Base-by-base conservation (phyloP, 2,113 vertebrate genomes). In the Melierax canorus region DNA sequence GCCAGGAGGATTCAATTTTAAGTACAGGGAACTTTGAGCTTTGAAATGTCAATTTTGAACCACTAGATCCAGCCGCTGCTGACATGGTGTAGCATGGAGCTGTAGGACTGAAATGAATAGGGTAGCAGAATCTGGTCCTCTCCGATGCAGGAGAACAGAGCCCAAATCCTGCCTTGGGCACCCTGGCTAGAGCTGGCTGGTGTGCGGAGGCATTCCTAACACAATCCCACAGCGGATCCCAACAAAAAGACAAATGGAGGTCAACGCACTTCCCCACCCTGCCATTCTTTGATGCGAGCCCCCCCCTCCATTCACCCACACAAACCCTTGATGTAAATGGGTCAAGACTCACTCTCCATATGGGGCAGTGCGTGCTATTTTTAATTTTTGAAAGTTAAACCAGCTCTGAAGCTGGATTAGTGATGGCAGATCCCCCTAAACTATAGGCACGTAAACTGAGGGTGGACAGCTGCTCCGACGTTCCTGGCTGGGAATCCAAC, bases 351-450 rank as follows among this genome's bases (percentile, higher is more conserved):
- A 48, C 30, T 50, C 90, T 94, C 91, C 91, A 87, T 92, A 94
- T 29, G 95, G 92, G 78, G 94, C 79, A 87, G 95, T 21, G 76
- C 59, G 73, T 77, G 84, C 96, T 98, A 98, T 97, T 97, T 97
- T 97, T 97, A 98, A 96, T 95, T 94, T 97, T 92, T 96, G 97
- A 97, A 97, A 98, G 95, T 90, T 95, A 98, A 97, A 92, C 95
- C 95, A 88, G 88, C 97, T 97, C 97, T 97, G 97, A 98, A 94
- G 97, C 91, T 95, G 97, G 97, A 97, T 97, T 98, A 98, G 97
- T 92, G 80, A 36, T 91, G 94, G 96, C 90, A 97, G 97, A 97
- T 97, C 95, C 88, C 86, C 94, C 95, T 97, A 97, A 97, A 98
- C 94, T 97, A 92, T 94, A 97, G 94, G 97, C 96, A 98, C 46